Conservation (phyloP, 2,113 vertebrate species). For the Brachypodius melanocephalos region DNA sequence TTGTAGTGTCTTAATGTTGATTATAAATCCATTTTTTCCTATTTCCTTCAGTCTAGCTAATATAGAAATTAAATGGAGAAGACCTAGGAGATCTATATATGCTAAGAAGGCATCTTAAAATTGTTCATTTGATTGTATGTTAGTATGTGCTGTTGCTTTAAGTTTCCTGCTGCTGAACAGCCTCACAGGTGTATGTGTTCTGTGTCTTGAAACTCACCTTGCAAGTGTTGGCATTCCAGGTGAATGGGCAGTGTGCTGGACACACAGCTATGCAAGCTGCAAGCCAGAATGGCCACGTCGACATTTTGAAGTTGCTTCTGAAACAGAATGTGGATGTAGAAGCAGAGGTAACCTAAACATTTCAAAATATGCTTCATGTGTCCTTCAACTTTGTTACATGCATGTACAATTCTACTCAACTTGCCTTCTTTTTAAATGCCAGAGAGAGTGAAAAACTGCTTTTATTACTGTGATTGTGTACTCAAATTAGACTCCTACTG, state of each 20-base stretch:
- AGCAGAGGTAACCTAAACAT: slow-evolving; percentile 84
- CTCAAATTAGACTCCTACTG: not conserved
- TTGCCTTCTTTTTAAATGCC: not conserved
- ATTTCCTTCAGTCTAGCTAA: not conserved
- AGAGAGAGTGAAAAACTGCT: not conserved
- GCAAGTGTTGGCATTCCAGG: slow-evolving; percentile 72
- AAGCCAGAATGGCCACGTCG: slow-evolving; percentile 98
- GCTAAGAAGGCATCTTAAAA: not conserved
- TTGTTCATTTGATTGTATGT: not conserved
- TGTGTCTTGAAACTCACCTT: slow-evolving; percentile 1
- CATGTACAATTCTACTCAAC: not conserved
- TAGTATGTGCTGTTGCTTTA: not conserved
- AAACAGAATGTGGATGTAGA: slow-evolving; percentile 98
- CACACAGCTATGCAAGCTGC: slow-evolving; percentile 99
- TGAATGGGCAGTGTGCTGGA: slow-evolving; percentile 97
- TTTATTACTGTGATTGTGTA: not conserved
- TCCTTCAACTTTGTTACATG: not conserved
- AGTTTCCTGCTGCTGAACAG: not conserved
- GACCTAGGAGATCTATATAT: accelerated
- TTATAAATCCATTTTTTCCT: not conserved
- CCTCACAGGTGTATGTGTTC: not conserved
- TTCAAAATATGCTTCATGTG: not conserved
- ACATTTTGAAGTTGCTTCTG: slow-evolving; percentile 95
- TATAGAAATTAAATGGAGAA: not conserved
- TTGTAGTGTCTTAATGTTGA: not conserved